These are phyloP conservation scores for Bellardia bayeri DNA, from an alignment of 2,888 invertebrate species.

Conservation along the genomic window DNA sequence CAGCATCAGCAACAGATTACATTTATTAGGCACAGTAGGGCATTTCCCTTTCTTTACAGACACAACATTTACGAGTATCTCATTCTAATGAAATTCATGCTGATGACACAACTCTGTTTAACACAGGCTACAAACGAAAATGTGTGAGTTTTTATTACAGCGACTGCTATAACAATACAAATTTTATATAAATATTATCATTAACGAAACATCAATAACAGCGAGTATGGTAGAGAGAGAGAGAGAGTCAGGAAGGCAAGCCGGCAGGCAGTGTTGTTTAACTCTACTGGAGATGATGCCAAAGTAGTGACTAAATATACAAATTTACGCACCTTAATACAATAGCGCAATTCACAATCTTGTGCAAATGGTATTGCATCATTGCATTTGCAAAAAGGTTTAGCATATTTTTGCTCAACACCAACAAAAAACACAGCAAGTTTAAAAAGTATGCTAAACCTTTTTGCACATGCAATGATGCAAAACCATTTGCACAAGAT, in stretches of 20 bases:
- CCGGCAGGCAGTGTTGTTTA: not conserved
- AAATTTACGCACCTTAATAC: not conserved
- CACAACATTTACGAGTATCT: constrained; percentile 24
- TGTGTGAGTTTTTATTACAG: too few species aligned
- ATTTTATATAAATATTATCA: constrained; percentile 64
- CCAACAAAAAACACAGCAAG: too few species aligned
- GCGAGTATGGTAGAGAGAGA: not conserved
- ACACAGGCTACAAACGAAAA: not conserved
- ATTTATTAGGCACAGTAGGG: constrained; percentile 6
- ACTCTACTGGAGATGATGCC: not conserved
- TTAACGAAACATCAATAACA: constrained; percentile 53
- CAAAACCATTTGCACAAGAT: too few species aligned
- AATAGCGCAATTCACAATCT: too few species aligned
- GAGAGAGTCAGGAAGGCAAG: not conserved
- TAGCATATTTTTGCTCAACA: too few species aligned
- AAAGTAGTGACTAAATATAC: not conserved
- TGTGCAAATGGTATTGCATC: too few species aligned
- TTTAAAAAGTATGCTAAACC: too few species aligned
- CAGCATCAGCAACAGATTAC: not conserved
- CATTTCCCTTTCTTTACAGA: not conserved
- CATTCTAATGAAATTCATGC: constrained; percentile 53
- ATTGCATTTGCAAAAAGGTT: too few species aligned
- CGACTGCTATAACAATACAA: constrained; percentile 1
- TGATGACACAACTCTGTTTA: constrained; percentile 30
- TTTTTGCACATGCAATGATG: too few species aligned